A percentile compares a stretch with the other conserved stretches of the same genome.
Conservation (phyloP, 2,797 vertebrate genomes). For the Lepus townsendii region DNA sequence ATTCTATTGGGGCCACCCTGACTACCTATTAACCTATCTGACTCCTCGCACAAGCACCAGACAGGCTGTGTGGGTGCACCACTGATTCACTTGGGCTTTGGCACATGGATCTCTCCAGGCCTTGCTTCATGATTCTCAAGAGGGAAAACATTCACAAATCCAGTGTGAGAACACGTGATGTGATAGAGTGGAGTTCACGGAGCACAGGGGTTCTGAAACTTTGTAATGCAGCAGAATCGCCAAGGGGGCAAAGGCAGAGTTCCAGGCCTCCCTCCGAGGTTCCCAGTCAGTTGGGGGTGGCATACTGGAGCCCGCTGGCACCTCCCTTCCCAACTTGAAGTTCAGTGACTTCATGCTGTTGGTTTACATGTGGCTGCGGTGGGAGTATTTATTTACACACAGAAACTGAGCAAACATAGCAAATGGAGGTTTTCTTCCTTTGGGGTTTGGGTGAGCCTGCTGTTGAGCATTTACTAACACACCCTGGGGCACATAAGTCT, state of each 20-base stretch:
- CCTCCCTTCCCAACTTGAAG: background rate
- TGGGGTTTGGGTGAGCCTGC: background rate
- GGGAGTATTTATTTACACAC: slow-evolving; percentile 39
- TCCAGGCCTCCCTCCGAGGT: background rate
- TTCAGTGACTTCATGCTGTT: background rate
- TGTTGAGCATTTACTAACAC: background rate
- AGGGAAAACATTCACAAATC: background rate
- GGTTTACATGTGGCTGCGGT: background rate
- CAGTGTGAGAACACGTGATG: background rate
- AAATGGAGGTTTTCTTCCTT: background rate
- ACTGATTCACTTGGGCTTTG: background rate
- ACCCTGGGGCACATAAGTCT: background rate
- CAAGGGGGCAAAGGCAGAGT: background rate
- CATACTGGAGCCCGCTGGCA: background rate
- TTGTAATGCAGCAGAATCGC: background rate
- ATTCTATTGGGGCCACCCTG: too few species aligned
- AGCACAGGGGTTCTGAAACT: background rate
- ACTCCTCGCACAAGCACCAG: background rate
- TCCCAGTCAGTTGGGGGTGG: background rate
- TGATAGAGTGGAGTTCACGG: background rate
- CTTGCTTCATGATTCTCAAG: background rate
- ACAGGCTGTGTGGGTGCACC: background rate
- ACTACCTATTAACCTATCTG: too few species aligned
- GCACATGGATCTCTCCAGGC: background rate
- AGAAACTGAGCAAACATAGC: slow-evolving; percentile 18